Percentiles rank a stretch among this genome's conserved stretches.
Evolutionary conservation across 1,140 invertebrate species (phyloP).

Genomic region (Latrodectus geometricus): DNA sequence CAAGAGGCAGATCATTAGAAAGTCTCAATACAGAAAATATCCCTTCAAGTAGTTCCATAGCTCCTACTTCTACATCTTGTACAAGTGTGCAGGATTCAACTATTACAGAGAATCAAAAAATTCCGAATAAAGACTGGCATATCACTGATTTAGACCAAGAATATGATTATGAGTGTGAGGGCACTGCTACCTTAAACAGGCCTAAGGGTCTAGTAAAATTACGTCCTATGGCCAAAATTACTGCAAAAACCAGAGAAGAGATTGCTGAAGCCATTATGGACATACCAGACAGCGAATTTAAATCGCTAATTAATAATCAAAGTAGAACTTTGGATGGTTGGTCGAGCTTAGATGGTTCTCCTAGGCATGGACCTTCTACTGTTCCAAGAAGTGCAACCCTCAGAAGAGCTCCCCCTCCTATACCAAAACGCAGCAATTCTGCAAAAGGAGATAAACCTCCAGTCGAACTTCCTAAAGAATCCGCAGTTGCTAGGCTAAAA

Average conservation of each 20-base stretch:
- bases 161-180: slow-evolving; percentile 66
- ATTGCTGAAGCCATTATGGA: slow-evolving; percentile 59
- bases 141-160: slow-evolving; percentile 45
- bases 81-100: not conserved
- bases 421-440: slow-evolving; percentile 50
- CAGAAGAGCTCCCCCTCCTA: slow-evolving; percentile 47
- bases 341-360: slow-evolving; percentile 53
- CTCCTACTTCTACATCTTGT: not conserved
- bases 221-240: slow-evolving; percentile 84
- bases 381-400: slow-evolving; percentile 67
- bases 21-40: slow-evolving; percentile 55
- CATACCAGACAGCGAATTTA: slow-evolving; percentile 57
- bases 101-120: slow-evolving; percentile 26
- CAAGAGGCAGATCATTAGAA: slow-evolving; percentile 57
- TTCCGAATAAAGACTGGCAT: slow-evolving; percentile 40
- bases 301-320: slow-evolving; percentile 43
- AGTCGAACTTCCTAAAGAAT: slow-evolving; percentile 67
- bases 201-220: slow-evolving; percentile 82
- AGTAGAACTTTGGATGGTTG: slow-evolving; percentile 46
- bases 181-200: slow-evolving; percentile 85
- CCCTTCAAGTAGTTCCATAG: not conserved
- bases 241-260: slow-evolving; percentile 62
- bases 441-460: slow-evolving; percentile 68
- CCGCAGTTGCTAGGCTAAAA: slow-evolving; percentile 63
- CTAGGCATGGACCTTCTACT: slow-evolving; percentile 49